Evolutionary conservation across 2,888 invertebrate species (phyloP).

Genomic region (Villa cingulata): DNA sequence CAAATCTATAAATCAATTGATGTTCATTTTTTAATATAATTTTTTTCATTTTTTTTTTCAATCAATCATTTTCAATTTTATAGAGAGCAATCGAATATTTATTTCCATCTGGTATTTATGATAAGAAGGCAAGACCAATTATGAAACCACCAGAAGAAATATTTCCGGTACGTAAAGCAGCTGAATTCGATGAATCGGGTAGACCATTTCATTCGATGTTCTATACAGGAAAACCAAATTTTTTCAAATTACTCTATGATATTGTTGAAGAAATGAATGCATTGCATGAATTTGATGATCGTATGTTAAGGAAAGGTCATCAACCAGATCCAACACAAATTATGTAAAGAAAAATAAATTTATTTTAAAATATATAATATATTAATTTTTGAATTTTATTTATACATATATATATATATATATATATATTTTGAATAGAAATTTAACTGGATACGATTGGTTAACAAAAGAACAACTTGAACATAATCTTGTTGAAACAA

Average conservation of each 20-base stretch:
- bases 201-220: constrained; percentile 83
- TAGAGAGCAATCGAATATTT: constrained; percentile 82
- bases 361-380: background rate
- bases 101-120: constrained; percentile 89
- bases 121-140: constrained; percentile 69
- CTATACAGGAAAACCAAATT: constrained; percentile 81
- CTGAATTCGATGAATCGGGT: constrained; percentile 82
- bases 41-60: background rate
- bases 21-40: background rate
- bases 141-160: constrained; percentile 83
- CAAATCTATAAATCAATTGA: background rate
- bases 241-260: constrained; percentile 64
- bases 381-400: background rate
- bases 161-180: constrained; percentile 71
- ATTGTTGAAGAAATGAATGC: constrained; percentile 53
- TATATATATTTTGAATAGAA: constrained; percentile 31
- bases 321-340: constrained; percentile 45
- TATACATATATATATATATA: background rate
- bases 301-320: constrained; percentile 48
- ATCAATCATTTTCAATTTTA: constrained; percentile 17
- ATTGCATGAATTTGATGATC: constrained; percentile 56
- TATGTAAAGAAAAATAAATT: constrained; percentile 36
- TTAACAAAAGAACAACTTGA: constrained; percentile 52
- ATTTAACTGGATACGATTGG: constrained; percentile 47
- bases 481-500: constrained; percentile 47